These are phyloP conservation scores for Hirtodrosophila cameraria DNA, from an alignment of 2,888 invertebrate genomes.

Conservation along the genomic window DNA sequence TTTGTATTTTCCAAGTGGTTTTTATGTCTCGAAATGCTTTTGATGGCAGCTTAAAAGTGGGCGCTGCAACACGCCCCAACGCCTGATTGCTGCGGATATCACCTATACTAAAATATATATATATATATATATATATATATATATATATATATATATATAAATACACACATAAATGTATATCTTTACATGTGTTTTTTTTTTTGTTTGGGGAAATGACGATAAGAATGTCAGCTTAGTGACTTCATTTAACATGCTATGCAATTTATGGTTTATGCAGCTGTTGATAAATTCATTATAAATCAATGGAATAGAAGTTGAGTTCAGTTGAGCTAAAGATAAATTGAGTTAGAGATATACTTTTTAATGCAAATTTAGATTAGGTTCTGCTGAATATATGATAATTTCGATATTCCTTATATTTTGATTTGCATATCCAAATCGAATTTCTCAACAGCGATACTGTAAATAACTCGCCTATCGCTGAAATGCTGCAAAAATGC, in stretches of 20 bases:
- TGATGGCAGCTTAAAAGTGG: neutral
- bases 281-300: neutral
- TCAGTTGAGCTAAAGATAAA: too few species aligned
- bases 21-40: conserved; percentile 43
- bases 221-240: conserved; percentile 42
- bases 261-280: conserved; percentile 6
- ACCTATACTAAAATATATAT: conserved; percentile 28
- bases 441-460: conserved; percentile 14
- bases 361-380: too few species aligned
- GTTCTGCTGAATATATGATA: too few species aligned
- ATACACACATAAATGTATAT: conserved; percentile 38
- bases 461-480: conserved; percentile 11
- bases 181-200: conserved; percentile 29
- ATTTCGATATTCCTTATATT: too few species aligned
- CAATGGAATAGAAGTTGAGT: too few species aligned
- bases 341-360: too few species aligned
- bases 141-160: too few species aligned
- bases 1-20: conserved; percentile 21
- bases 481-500: conserved; percentile 10
- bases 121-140: conserved; percentile 32
- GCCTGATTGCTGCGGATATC: conserved; percentile 62
- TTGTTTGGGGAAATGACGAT: conserved; percentile 17
- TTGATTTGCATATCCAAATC: too few species aligned
- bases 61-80: conserved; percentile 41
- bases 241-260: conserved; percentile 25